Percentiles rank a stretch among this genome's conserved stretches.
phyloP scores from a whole-genome alignment of 1,140 invertebrate genomes.

The Zeugodacus cucurbitae region DNA sequence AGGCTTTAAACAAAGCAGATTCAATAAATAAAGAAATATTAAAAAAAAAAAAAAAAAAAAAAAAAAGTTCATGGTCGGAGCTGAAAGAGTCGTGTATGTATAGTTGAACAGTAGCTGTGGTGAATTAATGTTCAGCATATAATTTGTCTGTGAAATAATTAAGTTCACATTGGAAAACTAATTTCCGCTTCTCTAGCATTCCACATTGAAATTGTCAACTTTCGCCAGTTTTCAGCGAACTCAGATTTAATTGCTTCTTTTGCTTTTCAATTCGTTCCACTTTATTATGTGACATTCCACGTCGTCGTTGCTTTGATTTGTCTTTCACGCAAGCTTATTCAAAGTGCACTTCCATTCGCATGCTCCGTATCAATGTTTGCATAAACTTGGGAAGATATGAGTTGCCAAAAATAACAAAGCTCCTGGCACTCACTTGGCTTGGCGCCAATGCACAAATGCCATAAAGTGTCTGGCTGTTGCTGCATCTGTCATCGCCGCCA shows the following conservation, averaged over 20 bases:
- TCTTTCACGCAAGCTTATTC: neutral
- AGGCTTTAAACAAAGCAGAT: no score
- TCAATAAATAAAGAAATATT: no score
- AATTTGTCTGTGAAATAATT: no score
- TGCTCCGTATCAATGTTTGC: neutral
- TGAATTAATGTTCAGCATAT: no score
- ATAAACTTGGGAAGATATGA: neutral
- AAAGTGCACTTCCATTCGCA: neutral
- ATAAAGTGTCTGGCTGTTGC: neutral
- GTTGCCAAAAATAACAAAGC: neutral
- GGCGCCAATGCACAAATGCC: neutral
- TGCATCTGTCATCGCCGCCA: neutral
- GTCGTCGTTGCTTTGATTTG: neutral
- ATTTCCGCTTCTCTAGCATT: no score
- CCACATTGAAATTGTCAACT: no score
- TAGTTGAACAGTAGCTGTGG: no score
- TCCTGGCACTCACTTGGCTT: neutral
- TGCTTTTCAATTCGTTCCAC: neutral
- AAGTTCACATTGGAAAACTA: no score
- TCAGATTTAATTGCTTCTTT: neutral
- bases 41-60: no score
- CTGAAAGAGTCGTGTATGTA: no score
- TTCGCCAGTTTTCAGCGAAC: neutral
- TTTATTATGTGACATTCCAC: neutral
- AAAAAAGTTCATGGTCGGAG: no score